Evolutionary conservation across 2,888 invertebrate species (phyloP).

Genomic region (Copidosoma aretas): DNA sequence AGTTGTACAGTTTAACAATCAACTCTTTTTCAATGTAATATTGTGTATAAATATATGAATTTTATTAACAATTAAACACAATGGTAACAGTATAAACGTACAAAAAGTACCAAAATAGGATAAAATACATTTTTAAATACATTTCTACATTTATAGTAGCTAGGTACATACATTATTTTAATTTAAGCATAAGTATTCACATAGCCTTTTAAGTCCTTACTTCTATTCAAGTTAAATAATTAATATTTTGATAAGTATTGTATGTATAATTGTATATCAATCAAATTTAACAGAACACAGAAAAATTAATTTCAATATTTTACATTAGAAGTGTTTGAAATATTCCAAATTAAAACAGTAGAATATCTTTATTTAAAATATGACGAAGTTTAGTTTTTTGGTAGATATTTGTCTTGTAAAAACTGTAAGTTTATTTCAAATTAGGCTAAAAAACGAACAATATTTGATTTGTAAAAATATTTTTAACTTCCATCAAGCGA

Average conservation of each 20-base stretch:
- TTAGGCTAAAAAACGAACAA: no score
- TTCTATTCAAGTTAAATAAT: conserved; percentile 12
- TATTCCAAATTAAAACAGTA: no score
- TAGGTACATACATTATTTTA: neutral
- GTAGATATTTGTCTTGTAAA: no score
- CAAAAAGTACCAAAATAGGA: conserved; percentile 56
- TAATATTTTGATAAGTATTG: neutral
- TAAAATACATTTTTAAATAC: conserved; percentile 41
- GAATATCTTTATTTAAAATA: no score
- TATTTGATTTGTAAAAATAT: no score
- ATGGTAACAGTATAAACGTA: conserved; percentile 54
- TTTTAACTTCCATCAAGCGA: no score
- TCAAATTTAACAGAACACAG: no score
- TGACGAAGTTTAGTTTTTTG: no score
- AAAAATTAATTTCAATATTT: no score
- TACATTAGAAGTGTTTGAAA: no score
- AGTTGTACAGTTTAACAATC: conserved; percentile 50
- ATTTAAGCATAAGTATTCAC: conserved; percentile 7
- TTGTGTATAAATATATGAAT: conserved; percentile 3
- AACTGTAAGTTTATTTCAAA: no score
- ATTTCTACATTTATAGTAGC: conserved; percentile 14
- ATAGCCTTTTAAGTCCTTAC: conserved; percentile 29
- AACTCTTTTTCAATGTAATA: conserved; percentile 46
- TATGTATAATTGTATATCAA: neutral
- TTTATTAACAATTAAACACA: conserved; percentile 41